phyloP scores from a whole-genome alignment of 1,140 invertebrate genomes.

The Linepithema humile region DNA sequence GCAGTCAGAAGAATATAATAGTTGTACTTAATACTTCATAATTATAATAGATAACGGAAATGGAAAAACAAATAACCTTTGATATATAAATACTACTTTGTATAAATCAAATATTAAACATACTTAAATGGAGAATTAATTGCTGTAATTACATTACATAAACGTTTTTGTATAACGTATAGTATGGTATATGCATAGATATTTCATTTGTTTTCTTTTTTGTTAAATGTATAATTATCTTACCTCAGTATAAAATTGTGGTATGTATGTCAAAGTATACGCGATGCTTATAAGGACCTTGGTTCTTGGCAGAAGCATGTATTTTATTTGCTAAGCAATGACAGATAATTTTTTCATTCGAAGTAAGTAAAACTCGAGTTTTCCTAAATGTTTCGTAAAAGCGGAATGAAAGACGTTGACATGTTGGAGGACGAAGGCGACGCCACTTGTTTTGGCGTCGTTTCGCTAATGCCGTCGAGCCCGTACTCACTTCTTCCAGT shows the following conservation, averaged over 20 bases:
- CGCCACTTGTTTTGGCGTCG: constrained; percentile 35
- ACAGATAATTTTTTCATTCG: background rate
- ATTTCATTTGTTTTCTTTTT: no score
- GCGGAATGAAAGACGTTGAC: background rate
- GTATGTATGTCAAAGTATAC: background rate
- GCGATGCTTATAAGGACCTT: background rate
- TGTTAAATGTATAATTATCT: no score
- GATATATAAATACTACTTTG: no score
- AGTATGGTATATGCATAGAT: no score
- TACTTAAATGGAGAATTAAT: no score
- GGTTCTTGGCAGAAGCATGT: background rate
- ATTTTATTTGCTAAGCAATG: background rate
- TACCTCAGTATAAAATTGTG: no score
- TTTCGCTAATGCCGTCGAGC: constrained; percentile 39
- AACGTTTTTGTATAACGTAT: no score
- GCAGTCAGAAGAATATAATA: background rate
- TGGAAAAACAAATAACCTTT: background rate
- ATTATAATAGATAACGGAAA: background rate
- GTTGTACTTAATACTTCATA: background rate
- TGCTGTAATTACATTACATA: no score
- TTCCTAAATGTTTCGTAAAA: background rate
- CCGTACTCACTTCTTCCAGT: constrained; percentile 36
- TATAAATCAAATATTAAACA: no score
- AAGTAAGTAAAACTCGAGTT: background rate
- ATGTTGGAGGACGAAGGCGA: background rate